Base-by-base conservation (phyloP, 2,888 invertebrate species). In the Drosophila engyochracea region DNA sequence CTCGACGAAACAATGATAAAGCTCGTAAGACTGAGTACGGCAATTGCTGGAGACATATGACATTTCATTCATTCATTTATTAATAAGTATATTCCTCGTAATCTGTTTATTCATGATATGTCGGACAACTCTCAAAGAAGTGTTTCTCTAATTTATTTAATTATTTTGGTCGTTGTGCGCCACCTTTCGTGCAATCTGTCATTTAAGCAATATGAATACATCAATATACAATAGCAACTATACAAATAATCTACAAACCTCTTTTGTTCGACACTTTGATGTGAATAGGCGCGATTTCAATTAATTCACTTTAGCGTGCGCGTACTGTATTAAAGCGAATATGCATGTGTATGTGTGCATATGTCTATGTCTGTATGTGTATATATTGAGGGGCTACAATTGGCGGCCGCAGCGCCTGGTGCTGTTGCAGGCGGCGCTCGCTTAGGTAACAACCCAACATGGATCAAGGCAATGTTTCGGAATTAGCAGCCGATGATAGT, bases 381-480 rank as follows among this genome's bases (percentile, higher is more conserved):
- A 25, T 37, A 14, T 41, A 28, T n/a, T 12, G 31, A 31, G 58
- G 52, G 31, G 47, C 37, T 66, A 59, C 49, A 37, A 9, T 64
- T 62, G 70, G 35, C 71, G 44, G 44, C 47, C 35, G 37, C 12
- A 37, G 22, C n/a, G 35, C 47, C 52, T 53, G 41, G n/a, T 19
- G 41, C 41, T 55, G 41, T 44, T 39, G 63, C 58, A 59, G 69
- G 58, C 70, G 71, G 70, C 57, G 41, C n/a, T 49, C 57, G 67
- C 83, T 83, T 86, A 83, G 83, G 74, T 86, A 83, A 85, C 30
- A 41, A 30, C 35, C 14, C 75, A 59, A 30, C 68, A 68, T 63
- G 67, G 72, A 66, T 62, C 52, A 49, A 19, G 49, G 61, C 55
- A 59, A 57, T 52, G 14, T 47, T 35, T 61, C 49, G 47, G 52